Percentiles rank a stretch among this genome's conserved stretches.
These are phyloP conservation scores for Aphelinus certus DNA, from an alignment of 1,140 invertebrate genomes.

Conservation along the genomic window DNA sequence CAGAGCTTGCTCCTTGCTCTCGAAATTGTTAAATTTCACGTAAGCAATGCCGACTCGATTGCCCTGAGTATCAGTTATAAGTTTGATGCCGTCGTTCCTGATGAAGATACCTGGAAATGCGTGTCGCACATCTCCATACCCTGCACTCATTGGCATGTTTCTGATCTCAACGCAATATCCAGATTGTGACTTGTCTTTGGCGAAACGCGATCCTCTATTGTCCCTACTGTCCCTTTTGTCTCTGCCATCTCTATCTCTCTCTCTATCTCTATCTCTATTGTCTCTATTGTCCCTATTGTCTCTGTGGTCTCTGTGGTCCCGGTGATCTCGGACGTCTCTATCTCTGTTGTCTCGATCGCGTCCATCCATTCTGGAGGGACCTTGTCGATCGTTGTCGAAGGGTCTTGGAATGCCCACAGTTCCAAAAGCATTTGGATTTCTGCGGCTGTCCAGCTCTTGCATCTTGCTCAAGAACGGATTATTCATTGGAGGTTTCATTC, in stretches of 20 bases:
- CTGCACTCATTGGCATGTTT: slow-evolving; percentile 73
- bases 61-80: slow-evolving; percentile 83
- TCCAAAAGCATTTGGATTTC: slow-evolving; percentile 72
- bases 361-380: slow-evolving; percentile 42
- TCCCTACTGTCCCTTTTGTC: slow-evolving; percentile 9
- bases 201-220: slow-evolving; percentile 42
- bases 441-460: slow-evolving; percentile 69
- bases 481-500: slow-evolving; percentile 36
- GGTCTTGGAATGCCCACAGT: slow-evolving; percentile 31
- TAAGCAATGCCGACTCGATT: slow-evolving; percentile 82
- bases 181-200: slow-evolving; percentile 40
- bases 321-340: background rate
- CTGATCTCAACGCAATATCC: slow-evolving; percentile 76
- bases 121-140: slow-evolving; percentile 81
- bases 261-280: slow-evolving; percentile 15
- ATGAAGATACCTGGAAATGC: slow-evolving; percentile 84
- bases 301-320: background rate
- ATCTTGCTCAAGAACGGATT: slow-evolving; percentile 47
- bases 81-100: slow-evolving; percentile 83
- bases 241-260: background rate
- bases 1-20: slow-evolving; percentile 77
- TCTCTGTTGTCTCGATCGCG: background rate
- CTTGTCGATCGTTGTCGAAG: slow-evolving; percentile 44
- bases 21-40: slow-evolving; percentile 77
- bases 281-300: slow-evolving; percentile 37